Evolutionary conservation across 1,140 invertebrate genomes (phyloP).

Genomic region (Achroia grisella): DNA sequence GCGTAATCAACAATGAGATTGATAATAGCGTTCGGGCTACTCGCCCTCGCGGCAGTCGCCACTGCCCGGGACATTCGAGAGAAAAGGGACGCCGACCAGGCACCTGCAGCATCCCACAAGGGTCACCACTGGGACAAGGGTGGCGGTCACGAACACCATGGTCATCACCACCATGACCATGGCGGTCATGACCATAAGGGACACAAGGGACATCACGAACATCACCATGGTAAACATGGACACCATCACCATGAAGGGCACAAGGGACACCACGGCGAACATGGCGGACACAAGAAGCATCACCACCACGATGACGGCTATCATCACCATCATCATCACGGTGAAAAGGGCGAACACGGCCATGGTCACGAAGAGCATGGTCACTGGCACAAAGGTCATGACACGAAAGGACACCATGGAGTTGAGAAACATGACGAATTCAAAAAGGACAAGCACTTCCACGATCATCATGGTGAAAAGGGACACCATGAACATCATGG

Average conservation of each 20-base stretch:
- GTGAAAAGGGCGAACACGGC: conserved; percentile 82
- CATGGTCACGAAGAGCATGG: conserved; percentile 75
- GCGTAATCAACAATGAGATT: conserved; percentile 48
- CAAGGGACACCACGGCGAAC: conserved; percentile 80
- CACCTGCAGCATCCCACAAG: conserved; percentile 70
- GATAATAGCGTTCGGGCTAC: conserved; percentile 45
- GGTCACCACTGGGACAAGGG: conserved; percentile 61
- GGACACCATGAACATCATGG: conserved; percentile 79
- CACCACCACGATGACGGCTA: conserved; percentile 79
- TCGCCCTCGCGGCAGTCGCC: conserved; percentile 39
- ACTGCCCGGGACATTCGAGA: conserved; percentile 43
- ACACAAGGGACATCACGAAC: conserved; percentile 75
- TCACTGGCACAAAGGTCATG: conserved; percentile 84
- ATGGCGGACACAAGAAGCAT: conserved; percentile 82
- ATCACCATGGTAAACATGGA: conserved; percentile 78
- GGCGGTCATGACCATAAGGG: conserved; percentile 76
- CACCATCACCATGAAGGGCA: conserved; percentile 82
- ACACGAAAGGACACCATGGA: conserved; percentile 84
- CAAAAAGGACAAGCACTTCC: conserved; percentile 76
- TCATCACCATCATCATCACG: conserved; percentile 79
- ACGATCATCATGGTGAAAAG: conserved; percentile 83
- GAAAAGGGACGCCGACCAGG: conserved; percentile 70
- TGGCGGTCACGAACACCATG: conserved; percentile 69
- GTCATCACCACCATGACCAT: conserved; percentile 73
- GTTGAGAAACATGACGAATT: conserved; percentile 80